Evolutionary conservation across 2,888 invertebrate species (phyloP), one percentile per base, ranked within the genome.

Genomic region (Drosophila lacicola): DNA sequence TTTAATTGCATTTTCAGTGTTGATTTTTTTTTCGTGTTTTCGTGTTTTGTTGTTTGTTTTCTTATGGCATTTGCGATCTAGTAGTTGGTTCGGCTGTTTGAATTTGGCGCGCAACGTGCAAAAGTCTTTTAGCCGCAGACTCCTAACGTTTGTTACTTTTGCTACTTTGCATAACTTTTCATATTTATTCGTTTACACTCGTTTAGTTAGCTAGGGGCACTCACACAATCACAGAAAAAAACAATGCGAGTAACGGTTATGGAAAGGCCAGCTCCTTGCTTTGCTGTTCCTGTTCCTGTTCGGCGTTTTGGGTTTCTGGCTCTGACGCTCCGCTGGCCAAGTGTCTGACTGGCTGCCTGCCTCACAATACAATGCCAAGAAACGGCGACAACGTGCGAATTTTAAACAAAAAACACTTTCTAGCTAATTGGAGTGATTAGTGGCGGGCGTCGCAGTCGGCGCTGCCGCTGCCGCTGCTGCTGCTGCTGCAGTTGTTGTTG

Each of bases 331-430:
- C 46, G 17, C 45, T 70, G 70, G 77, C 78, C 73, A 74, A 72
- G 67, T 77, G 69, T 69, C 72, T 69, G 69, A 60, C 77, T 71
- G 62, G 17, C 63, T 73, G 74, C 57, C 70, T 73, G 81, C 55
- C 77, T 83, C 84, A 85, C 82, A 73, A 63, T 75, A 79, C 80
- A 91, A 90, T 91, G 91, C 86, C 90, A 89, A 90, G 83, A 82
- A 83, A 88, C 80, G 74, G 82, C 85, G 85, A 88, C 87, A 90
- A 80, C 81, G 82, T 84, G 90, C 87, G 89, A 90, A 90, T 89
- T 91, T 91, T 82, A 91, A 91, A 87, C 80, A 80, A 89, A 88
- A 90, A 84, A 70, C 79, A 82, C 79, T 81, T 83, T 83, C 86
- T 73, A 86, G 77, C 81, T 82, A 81, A 83, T 81, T 86, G 86